Evolutionary conservation across 2,888 invertebrate genomes (phyloP), one percentile per base, ranked within the genome.

Genomic region (Galerucella nymphaeae): DNA sequence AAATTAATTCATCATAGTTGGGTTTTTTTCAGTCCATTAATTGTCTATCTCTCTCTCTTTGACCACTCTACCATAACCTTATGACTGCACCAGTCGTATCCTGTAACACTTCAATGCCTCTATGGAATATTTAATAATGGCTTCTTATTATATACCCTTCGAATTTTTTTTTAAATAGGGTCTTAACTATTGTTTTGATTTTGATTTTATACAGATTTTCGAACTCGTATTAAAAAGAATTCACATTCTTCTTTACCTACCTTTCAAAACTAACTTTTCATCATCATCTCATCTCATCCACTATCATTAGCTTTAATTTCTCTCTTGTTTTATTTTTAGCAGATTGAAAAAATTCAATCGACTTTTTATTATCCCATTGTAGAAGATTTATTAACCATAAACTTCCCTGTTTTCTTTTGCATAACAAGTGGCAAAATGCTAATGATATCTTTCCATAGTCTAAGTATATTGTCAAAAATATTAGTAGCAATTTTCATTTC

Each of bases 1-100:
- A 70, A 74, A 75, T 77, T 75, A 75, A 77, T 73, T 73, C 73
- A 72, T 77, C 76, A 59, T 75, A 67, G 70, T 71, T 73, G 72
- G 70, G 74, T 78, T 81, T 78, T 81, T 82, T 82, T 80, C 82
- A 81, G 78, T 80, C 80, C 81, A 82, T 81, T 82, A 83, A 83
- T 81, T 77, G 78, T 78, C 79, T 81, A 78, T 83, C 82, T 82
- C 81, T 79, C 80, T 81, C 76, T 81, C 72, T 72, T 79, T 76
- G 79, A 77, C 82, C 82, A 80, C 78, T 81, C 79, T 83, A 82
- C 80, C 84, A 81, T 83, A 81, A 82, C 83, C 83, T 82, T 83
- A 84, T 84, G 84, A 82, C 84, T 83, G 82, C 83, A 82, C 83
- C 79, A 83, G 83, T 85, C 85, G 84, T 85, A 85, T 85, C 85